Evolutionary conservation across 2,888 invertebrate species (phyloP).

Genomic region (Ectemnius lituratus): DNA sequence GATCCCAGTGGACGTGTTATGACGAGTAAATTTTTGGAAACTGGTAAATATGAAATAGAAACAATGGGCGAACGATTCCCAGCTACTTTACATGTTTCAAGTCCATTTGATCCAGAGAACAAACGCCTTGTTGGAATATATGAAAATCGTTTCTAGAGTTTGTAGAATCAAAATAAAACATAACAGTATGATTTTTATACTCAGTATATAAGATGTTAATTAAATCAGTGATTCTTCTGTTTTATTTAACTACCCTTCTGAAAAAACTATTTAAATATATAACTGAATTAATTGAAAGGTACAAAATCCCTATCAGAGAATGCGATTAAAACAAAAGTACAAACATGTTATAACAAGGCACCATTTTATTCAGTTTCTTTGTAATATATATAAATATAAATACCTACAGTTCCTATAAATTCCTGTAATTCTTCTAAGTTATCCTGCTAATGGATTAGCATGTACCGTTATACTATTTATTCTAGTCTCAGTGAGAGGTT

Average conservation of each 20-base stretch:
- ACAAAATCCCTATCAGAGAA: too few species aligned
- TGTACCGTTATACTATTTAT: slow-evolving; percentile 96
- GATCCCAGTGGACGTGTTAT: slow-evolving; percentile 82
- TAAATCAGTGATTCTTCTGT: neutral
- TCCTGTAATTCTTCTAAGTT: slow-evolving; percentile 52
- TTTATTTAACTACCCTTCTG: neutral
- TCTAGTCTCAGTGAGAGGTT: slow-evolving; percentile 91
- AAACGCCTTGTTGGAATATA: slow-evolving; percentile 83
- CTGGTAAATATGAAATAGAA: slow-evolving; percentile 89
- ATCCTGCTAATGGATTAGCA: slow-evolving; percentile 96
- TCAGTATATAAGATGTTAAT: slow-evolving; percentile 1
- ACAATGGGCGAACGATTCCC: slow-evolving; percentile 86
- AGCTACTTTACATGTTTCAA: slow-evolving; percentile 84
- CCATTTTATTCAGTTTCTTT: slow-evolving; percentile 10
- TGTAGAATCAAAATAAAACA: neutral
- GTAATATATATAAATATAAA: slow-evolving; percentile 5
- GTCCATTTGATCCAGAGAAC: slow-evolving; percentile 90
- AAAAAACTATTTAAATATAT: too few species aligned
- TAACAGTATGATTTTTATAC: slow-evolving; percentile 15
- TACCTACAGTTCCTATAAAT: neutral
- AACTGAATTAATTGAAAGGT: too few species aligned
- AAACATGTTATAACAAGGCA: neutral
- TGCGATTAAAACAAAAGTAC: too few species aligned
- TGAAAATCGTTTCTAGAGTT: neutral
- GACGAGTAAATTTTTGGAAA: slow-evolving; percentile 83